phyloP scores from a whole-genome alignment of 1,140 invertebrate genomes.

The Procambarus virginalis region DNA sequence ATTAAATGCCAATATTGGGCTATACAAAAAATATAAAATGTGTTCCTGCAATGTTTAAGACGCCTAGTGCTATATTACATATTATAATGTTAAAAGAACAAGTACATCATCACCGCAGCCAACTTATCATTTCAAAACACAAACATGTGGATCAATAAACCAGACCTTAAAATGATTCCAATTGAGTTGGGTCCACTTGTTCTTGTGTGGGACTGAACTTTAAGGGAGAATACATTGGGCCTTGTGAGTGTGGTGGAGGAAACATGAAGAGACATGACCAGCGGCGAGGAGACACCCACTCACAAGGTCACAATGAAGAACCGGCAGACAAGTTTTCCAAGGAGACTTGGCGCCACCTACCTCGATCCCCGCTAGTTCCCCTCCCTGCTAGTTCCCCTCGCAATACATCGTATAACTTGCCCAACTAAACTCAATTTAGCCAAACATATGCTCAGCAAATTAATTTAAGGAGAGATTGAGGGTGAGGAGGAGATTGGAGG shows the following conservation, averaged over 20 bases:
- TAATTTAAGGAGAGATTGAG: not conserved
- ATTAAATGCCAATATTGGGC: too few relatives aligned
- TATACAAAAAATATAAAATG: too few relatives aligned
- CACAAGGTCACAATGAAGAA: not conserved
- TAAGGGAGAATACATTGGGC: too few relatives aligned
- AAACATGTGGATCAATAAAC: constrained; percentile 8
- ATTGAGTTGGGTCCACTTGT: not conserved
- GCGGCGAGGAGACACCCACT: not conserved
- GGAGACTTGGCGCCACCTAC: not conserved
- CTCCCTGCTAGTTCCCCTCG: not conserved
- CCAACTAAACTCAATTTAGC: not conserved
- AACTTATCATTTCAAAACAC: not conserved
- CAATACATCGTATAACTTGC: not conserved
- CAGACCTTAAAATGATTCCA: not conserved
- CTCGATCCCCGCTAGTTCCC: not conserved
- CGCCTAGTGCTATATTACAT: too few relatives aligned
- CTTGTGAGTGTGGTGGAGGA: too few relatives aligned
- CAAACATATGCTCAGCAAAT: not conserved
- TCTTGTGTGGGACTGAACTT: not conserved
- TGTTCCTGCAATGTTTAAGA: too few relatives aligned
- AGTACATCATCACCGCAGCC: too few relatives aligned
- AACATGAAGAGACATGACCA: too few relatives aligned
- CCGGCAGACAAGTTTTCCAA: not conserved
- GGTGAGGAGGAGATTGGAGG: not conserved
- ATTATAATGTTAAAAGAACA: too few relatives aligned